phyloP scores from a whole-genome alignment of 2,797 vertebrate genomes.

The Anguilla megastoma region DNA sequence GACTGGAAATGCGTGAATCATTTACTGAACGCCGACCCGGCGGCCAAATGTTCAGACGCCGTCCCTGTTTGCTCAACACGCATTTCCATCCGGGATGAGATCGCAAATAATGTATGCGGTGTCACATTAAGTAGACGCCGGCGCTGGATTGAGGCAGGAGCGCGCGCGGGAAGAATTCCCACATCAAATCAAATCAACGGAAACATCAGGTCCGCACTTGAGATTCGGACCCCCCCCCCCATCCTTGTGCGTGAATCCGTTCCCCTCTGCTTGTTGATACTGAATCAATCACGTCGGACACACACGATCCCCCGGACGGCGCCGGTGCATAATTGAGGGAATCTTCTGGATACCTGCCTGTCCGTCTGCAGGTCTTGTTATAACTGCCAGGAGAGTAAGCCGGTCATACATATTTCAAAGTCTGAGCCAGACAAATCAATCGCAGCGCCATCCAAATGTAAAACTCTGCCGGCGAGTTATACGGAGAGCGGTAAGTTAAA shows the following conservation, averaged over 20 bases:
- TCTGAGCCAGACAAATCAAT: constrained; percentile 32
- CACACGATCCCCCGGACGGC: constrained; percentile 60
- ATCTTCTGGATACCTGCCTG: constrained; percentile 59
- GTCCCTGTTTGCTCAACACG: neutral
- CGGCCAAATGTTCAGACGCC: neutral
- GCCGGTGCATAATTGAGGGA: constrained; percentile 68
- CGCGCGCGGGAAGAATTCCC: constrained; percentile 59
- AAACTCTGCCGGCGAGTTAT: constrained; percentile 8
- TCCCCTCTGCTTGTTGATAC: constrained; percentile 42
- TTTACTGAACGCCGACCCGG: neutral
- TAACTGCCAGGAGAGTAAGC: constrained; percentile 39
- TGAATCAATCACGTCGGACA: constrained; percentile 63
- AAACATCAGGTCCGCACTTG: constrained; percentile 66
- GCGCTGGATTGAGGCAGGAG: constrained; percentile 23
- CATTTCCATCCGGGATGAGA: neutral
- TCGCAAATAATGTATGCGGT: constrained; percentile 68
- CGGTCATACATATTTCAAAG: constrained; percentile 55
- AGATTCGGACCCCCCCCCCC: constrained; percentile 49
- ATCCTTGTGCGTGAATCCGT: neutral
- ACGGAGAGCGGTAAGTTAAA: neutral
- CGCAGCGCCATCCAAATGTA: constrained; percentile 21
- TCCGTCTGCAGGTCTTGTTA: constrained; percentile 37
- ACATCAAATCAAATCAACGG: constrained; percentile 71
- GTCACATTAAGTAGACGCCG: constrained; percentile 61
- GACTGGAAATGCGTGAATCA: neutral